Percentiles rank a stretch among this genome's conserved stretches.
Conservation (phyloP, 2,113 vertebrate species). For the Pantherophis guttatus region DNA sequence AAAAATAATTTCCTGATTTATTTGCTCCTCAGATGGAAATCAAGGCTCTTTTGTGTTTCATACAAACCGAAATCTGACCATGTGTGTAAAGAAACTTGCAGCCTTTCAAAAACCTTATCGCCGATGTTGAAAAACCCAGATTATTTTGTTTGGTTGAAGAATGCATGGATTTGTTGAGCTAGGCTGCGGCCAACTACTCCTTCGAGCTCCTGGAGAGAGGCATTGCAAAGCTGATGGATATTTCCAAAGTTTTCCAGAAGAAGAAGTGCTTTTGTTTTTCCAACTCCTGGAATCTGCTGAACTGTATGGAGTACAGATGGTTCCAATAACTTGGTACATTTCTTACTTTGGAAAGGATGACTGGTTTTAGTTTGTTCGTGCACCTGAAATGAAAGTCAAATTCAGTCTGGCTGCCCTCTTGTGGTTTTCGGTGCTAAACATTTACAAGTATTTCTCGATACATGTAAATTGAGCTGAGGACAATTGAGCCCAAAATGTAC, state of each 20-base stretch:
- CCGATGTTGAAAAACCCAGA: neutral
- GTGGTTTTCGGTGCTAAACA: rapidly evolving
- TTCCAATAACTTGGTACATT: constrained; percentile 59
- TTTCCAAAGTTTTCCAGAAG: constrained; percentile 80
- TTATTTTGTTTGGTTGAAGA: constrained; percentile 70
- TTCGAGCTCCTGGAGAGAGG: constrained; percentile 72
- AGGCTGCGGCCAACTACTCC: constrained; percentile 69
- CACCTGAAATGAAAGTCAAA: constrained; percentile 69
- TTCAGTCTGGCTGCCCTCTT: constrained; percentile 15
- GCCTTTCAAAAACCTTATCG: rapidly evolving
- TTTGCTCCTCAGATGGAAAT: neutral
- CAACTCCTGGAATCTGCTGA: constrained; percentile 85
- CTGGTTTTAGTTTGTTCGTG: constrained; percentile 68
- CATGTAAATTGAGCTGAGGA: neutral
- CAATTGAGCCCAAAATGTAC: neutral
- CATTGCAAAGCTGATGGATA: constrained; percentile 76
- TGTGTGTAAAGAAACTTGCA: neutral
- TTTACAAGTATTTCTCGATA: neutral
- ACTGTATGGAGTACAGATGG: constrained; percentile 68
- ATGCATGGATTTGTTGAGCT: constrained; percentile 77
- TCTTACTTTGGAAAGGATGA: constrained; percentile 77
- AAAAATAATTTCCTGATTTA: neutral
- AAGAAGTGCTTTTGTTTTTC: constrained; percentile 79
- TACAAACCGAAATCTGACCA: neutral
- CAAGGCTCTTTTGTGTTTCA: neutral